Percentiles rank a stretch among this genome's conserved stretches.
These are phyloP conservation scores for Herpailurus yagouaroundi DNA, from an alignment of 2,113 vertebrate genomes.

Conservation along the genomic window DNA sequence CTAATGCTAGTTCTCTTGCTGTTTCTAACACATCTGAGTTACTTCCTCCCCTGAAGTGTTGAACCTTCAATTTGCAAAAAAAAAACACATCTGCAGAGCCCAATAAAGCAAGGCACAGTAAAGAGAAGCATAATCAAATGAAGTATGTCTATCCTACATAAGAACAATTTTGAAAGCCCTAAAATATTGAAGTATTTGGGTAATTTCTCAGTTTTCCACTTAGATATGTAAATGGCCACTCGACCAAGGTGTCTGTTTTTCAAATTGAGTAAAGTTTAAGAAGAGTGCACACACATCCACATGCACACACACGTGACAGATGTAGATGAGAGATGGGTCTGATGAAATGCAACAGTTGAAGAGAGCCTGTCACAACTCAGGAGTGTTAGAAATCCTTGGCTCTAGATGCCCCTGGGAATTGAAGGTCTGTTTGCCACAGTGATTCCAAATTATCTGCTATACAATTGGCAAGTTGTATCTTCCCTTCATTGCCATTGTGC, in stretches of 20 bases:
- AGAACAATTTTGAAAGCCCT: background rate
- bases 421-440: background rate
- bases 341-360: background rate
- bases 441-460: background rate
- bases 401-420: background rate
- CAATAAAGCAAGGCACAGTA: background rate
- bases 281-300: background rate
- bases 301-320: background rate
- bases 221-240: background rate
- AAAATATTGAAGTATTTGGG: background rate
- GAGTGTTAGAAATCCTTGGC: background rate
- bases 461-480: background rate
- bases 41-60: background rate
- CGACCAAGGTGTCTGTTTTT: background rate
- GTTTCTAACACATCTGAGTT: background rate
- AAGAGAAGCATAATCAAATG: background rate
- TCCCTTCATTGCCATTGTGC: background rate
- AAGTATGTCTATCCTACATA: background rate
- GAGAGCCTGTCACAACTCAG: background rate
- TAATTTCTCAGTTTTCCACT: constrained; percentile 12
- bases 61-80: background rate
- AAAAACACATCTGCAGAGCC: background rate
- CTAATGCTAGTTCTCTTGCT: background rate
- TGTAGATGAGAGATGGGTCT: background rate
- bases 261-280: background rate